Conservation (phyloP, 2,888 invertebrate genomes). For the Trachelus iudaicus region DNA sequence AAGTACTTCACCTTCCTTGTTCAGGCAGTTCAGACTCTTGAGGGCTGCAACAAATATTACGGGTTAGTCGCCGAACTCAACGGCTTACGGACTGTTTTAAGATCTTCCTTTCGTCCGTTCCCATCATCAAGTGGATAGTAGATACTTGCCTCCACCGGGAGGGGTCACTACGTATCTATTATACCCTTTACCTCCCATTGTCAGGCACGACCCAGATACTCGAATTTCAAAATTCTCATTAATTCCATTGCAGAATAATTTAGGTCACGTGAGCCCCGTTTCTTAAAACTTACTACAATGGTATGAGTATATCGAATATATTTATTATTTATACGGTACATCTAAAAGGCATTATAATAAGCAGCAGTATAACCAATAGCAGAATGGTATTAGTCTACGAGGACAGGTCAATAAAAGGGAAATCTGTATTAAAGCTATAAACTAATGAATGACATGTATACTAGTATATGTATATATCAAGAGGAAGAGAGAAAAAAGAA, state of each 20-base stretch:
- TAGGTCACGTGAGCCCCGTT: background rate
- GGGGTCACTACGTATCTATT: background rate
- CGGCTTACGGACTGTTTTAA: background rate
- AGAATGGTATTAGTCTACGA: background rate
- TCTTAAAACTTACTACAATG: background rate
- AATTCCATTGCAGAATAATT: background rate
- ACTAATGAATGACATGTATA: too few relatives aligned
- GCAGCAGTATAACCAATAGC: background rate
- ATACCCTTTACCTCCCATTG: background rate
- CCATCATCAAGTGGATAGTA: constrained; percentile 1
- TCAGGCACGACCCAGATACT: background rate
- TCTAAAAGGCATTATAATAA: background rate
- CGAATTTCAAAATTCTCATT: background rate
- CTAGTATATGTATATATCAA: background rate
- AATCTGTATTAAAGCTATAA: background rate
- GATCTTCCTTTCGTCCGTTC: background rate
- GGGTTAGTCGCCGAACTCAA: background rate
- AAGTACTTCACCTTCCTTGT: constrained; percentile 59
- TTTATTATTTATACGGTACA: background rate
- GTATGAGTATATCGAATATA: background rate
- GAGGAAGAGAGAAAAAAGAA: background rate
- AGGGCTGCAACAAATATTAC: constrained; percentile 50
- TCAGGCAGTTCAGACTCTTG: constrained; percentile 56
- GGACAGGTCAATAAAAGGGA: background rate
- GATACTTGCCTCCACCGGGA: background rate